phyloP scores from a whole-genome alignment of 2,113 vertebrate genomes.

The Sialia sialis region DNA sequence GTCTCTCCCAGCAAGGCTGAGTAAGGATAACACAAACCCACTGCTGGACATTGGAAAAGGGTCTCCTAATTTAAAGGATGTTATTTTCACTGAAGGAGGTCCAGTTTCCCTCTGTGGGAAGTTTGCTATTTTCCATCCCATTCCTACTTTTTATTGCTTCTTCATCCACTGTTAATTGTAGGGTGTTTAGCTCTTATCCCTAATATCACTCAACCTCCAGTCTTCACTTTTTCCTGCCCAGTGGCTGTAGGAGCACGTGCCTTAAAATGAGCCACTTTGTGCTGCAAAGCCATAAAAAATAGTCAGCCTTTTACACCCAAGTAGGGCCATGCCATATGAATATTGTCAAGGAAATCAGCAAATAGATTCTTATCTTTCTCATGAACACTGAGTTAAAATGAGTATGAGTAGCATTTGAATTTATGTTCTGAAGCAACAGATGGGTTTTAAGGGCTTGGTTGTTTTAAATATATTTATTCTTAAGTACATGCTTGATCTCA shows the following conservation, averaged over 20 bases:
- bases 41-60: background rate
- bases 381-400: background rate
- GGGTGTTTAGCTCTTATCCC: background rate
- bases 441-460: background rate
- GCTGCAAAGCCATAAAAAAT: background rate
- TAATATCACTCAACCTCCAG: background rate
- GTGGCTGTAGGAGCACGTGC: background rate
- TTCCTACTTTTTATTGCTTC: background rate
- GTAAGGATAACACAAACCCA: background rate
- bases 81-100: background rate
- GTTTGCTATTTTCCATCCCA: background rate
- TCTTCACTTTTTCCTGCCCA: background rate
- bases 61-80: background rate
- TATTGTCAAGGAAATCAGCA: background rate
- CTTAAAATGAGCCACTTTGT: background rate
- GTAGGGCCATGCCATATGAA: background rate
- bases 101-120: background rate
- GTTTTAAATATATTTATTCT: background rate
- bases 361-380: background rate
- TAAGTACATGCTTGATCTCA: background rate
- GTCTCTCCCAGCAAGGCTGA: background rate
- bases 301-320: background rate
- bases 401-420: background rate
- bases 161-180: accelerated
- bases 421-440: background rate